A percentile compares a stretch with the other conserved stretches of the same genome.
Conservation (phyloP, 2,888 invertebrate species). For the Petrolisthes cinctipes region DNA sequence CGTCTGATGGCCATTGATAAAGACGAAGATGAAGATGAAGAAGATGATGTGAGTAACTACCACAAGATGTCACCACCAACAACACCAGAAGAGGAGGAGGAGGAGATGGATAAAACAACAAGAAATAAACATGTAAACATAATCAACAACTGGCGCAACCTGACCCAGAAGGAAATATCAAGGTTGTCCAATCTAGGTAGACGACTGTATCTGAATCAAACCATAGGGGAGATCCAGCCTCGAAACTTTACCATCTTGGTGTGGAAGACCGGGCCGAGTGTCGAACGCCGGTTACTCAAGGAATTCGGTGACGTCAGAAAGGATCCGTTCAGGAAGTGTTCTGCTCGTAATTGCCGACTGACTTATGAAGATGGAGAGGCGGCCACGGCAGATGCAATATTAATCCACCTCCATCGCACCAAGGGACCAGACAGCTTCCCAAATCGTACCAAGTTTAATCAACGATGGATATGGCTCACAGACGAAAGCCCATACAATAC, state of each 20-base stretch:
- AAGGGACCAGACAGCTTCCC: slow-evolving; percentile 73
- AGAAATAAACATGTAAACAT: neutral
- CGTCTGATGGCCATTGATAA: neutral
- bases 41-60: neutral
- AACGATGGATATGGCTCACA: slow-evolving; percentile 80
- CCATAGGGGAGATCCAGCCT: slow-evolving; percentile 29
- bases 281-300: slow-evolving; percentile 75
- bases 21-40: slow-evolving; percentile 2
- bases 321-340: slow-evolving; percentile 75
- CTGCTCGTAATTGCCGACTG: slow-evolving; percentile 76
- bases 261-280: slow-evolving; percentile 75
- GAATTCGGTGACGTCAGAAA: slow-evolving; percentile 71
- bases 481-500: slow-evolving; percentile 79
- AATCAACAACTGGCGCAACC: slow-evolving; percentile 54
- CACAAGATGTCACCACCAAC: neutral
- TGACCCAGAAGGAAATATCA: slow-evolving; percentile 31
- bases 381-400: slow-evolving; percentile 76
- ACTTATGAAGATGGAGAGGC: slow-evolving; percentile 73
- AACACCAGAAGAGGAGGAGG: neutral
- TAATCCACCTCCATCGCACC: slow-evolving; percentile 75
- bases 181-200: slow-evolving; percentile 54
- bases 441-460: slow-evolving; percentile 70
- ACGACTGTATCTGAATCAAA: slow-evolving; percentile 52
- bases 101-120: neutral
- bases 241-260: slow-evolving; percentile 74